Percentiles rank a stretch among this genome's conserved stretches.
Evolutionary conservation across 2,113 vertebrate species (phyloP).

Genomic region (Chitala chitala): DNA sequence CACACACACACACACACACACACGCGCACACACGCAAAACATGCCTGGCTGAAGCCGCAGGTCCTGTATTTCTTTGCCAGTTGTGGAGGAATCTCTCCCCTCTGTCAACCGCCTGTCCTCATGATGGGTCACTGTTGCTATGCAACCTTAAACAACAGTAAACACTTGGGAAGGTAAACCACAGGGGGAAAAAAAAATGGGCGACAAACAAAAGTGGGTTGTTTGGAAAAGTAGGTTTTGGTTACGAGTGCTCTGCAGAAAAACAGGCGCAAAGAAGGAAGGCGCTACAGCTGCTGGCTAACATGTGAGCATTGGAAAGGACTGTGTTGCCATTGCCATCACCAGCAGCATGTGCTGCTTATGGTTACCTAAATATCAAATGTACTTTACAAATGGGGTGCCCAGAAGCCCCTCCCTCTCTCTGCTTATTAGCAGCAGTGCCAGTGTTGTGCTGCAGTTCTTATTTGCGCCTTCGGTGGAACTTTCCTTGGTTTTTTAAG

Average conservation of each 20-base stretch:
- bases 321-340: conserved; percentile 28
- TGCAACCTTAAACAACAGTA: conserved; percentile 49
- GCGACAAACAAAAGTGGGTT: not conserved
- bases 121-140: conserved; percentile 52
- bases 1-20: too few species aligned
- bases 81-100: conserved; percentile 3
- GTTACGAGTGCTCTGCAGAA: not conserved
- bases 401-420: conserved; percentile 43
- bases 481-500: conserved; percentile 55
- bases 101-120: conserved; percentile 23
- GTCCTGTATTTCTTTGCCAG: not conserved
- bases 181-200: not conserved
- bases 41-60: not conserved
- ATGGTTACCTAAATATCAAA: conserved; percentile 36
- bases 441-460: conserved; percentile 43
- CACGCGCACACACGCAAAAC: not conserved
- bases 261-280: not conserved
- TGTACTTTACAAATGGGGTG: conserved; percentile 49
- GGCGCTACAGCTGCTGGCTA: conserved; percentile 37
- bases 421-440: conserved; percentile 26
- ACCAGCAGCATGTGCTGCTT: conserved; percentile 24
- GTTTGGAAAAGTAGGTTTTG: conserved; percentile 18
- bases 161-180: conserved; percentile 36
- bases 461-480: conserved; percentile 54
- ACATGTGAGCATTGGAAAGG: conserved; percentile 43